Percentiles rank a stretch among this genome's conserved stretches.
These are phyloP conservation scores for Napeogenes sylphis DNA, from an alignment of 2,888 invertebrate genomes.

Conservation along the genomic window DNA sequence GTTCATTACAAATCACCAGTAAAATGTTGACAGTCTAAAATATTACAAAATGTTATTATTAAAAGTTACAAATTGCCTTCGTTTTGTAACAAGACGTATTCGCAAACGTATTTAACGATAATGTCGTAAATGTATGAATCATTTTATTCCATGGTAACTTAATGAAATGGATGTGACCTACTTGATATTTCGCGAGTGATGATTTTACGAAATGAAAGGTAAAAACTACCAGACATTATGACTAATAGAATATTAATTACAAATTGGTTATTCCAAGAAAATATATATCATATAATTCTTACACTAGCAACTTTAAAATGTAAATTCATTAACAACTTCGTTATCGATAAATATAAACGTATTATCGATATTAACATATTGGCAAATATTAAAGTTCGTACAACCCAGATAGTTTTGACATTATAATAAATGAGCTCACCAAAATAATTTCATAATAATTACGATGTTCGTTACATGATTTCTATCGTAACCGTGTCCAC, in stretches of 20 bases:
- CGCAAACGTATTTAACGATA: too few species aligned
- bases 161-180: too few species aligned
- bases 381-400: not conserved
- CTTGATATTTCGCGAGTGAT: too few species aligned
- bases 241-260: slow-evolving; percentile 4
- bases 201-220: not conserved
- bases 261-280: not conserved
- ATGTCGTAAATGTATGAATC: too few species aligned
- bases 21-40: not conserved
- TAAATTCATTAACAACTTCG: too few species aligned
- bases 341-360: too few species aligned
- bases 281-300: too few species aligned
- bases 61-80: not conserved
- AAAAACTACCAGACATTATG: not conserved
- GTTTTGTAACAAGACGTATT: too few species aligned
- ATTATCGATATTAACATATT: too few species aligned
- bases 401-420: not conserved
- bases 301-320: too few species aligned
- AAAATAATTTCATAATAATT: slow-evolving; percentile 21
- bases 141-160: too few species aligned
- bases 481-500: slow-evolving; percentile 18
- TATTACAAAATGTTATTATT: slow-evolving; percentile 5
- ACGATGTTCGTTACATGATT: slow-evolving; percentile 16
- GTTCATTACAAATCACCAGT: too few species aligned
- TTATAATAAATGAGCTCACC: slow-evolving; percentile 3